A percentile compares a stretch with the other conserved stretches of the same genome.
Conservation (phyloP, 2,888 invertebrate species). For the Calliphora vomitoria region DNA sequence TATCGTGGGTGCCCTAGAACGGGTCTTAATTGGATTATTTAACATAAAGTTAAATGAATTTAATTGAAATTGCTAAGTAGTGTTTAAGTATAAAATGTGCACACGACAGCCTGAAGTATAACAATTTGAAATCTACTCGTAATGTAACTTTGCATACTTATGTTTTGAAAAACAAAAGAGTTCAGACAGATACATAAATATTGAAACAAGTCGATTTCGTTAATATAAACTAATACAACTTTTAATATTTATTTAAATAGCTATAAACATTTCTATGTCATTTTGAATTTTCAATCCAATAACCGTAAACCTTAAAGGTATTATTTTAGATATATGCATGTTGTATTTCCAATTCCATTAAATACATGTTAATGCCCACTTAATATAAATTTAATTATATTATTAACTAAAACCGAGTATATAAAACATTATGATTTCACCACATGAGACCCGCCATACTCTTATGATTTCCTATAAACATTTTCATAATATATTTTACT, state of each 20-base stretch:
- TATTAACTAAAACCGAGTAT: background rate
- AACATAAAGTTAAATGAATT: background rate
- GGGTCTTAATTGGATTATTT: background rate
- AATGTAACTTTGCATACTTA: background rate
- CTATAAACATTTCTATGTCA: too few species aligned
- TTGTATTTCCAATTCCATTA: background rate
- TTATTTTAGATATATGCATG: background rate
- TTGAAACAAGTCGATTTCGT: too few species aligned
- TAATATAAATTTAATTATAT: background rate
- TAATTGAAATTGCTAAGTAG: background rate
- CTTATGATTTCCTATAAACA: background rate
- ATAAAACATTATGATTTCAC: slow-evolving; percentile 11
- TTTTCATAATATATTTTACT: background rate
- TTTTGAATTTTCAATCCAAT: too few species aligned
- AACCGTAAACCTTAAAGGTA: background rate
- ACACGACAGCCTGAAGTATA: background rate
- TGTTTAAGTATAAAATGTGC: background rate
- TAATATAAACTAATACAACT: background rate
- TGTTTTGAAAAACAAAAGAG: slow-evolving; percentile 3
- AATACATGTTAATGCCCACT: background rate
- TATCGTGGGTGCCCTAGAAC: slow-evolving; percentile 37
- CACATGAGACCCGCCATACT: background rate
- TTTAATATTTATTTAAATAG: background rate
- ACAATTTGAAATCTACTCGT: too few species aligned
- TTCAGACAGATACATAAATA: slow-evolving; percentile 5